Evolutionary conservation across 2,797 vertebrate genomes (phyloP).

Genomic region (Phalloptychus januarius): DNA sequence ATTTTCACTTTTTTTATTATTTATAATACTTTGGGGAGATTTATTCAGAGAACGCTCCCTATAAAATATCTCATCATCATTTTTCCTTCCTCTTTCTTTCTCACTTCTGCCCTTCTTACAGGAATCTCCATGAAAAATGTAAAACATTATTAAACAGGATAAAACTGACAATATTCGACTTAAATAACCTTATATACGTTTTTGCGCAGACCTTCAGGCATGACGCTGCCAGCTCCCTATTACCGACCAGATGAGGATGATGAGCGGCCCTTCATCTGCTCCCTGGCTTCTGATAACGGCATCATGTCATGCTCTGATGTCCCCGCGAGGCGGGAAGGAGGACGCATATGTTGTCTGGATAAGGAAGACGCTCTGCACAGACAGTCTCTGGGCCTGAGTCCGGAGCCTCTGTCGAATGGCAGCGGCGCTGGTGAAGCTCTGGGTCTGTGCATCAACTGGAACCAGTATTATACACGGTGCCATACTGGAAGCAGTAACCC

Average conservation of each 20-base stretch:
- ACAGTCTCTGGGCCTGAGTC: constrained; percentile 81
- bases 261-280: constrained; percentile 97
- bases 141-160: not conserved
- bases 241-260: constrained; percentile 94
- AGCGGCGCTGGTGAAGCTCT: constrained; percentile 71
- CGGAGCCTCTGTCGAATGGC: constrained; percentile 85
- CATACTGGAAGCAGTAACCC: constrained; percentile 91
- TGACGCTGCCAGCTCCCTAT: constrained; percentile 89
- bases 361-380: constrained; percentile 89
- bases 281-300: constrained; percentile 93
- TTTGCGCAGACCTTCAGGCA: constrained; percentile 85
- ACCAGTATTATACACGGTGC: constrained; percentile 95
- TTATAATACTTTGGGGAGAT: constrained; percentile 17
- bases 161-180: not conserved
- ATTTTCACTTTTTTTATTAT: constrained; percentile 35
- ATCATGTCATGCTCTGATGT: constrained; percentile 96
- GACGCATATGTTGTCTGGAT: constrained; percentile 93
- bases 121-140: constrained; percentile 1
- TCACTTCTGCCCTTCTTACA: constrained; percentile 1
- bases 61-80: not conserved
- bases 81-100: constrained; percentile 1
- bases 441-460: constrained; percentile 97
- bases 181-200: not conserved
- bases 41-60: not conserved
- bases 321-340: constrained; percentile 88